Evolutionary conservation across 2,888 invertebrate species (phyloP).

Genomic region (Artemia sinica): DNA sequence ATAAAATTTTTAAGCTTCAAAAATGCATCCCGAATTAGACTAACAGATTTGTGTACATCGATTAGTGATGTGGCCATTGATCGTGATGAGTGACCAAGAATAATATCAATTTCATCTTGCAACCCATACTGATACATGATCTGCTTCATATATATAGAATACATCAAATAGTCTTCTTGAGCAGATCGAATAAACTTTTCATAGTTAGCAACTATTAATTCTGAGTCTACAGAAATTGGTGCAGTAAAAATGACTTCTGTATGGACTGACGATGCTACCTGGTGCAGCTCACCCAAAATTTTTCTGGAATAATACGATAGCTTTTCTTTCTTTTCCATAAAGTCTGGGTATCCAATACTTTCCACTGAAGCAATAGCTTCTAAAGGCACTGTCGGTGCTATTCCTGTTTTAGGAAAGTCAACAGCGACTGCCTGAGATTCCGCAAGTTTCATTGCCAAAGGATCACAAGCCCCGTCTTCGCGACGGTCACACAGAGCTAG

Average conservation of each 20-base stretch:
- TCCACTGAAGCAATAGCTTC: not conserved
- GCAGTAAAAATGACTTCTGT: conserved; percentile 1
- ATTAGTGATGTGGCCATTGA: no score
- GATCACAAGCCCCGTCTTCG: conserved; percentile 12
- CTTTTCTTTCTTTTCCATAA: conserved; percentile 15
- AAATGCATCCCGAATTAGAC: conserved; percentile 15
- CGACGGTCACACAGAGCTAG: conserved; percentile 15
- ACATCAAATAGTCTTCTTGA: not conserved
- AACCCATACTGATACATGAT: conserved; percentile 13
- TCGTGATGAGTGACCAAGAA: not conserved
- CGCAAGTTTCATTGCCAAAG: conserved; percentile 16
- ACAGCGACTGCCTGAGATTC: conserved; percentile 18
- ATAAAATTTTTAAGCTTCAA: conserved; percentile 4
- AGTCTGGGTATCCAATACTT: conserved; percentile 15
- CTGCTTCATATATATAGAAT: conserved; percentile 12
- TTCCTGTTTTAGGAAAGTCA: conserved; percentile 18
- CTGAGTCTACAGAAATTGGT: not conserved
- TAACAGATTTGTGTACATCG: conserved; percentile 1
- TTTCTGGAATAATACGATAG: conserved; percentile 14
- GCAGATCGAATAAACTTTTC: not conserved
- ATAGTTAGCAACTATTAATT: not conserved
- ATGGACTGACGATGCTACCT: not conserved
- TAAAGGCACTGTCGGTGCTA: conserved; percentile 14
- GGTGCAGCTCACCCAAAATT: conserved; percentile 16
- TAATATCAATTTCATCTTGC: conserved; percentile 12